Evolutionary conservation across 2,888 invertebrate species (phyloP).

Genomic region (Caenorhabditis doughertyi): DNA sequence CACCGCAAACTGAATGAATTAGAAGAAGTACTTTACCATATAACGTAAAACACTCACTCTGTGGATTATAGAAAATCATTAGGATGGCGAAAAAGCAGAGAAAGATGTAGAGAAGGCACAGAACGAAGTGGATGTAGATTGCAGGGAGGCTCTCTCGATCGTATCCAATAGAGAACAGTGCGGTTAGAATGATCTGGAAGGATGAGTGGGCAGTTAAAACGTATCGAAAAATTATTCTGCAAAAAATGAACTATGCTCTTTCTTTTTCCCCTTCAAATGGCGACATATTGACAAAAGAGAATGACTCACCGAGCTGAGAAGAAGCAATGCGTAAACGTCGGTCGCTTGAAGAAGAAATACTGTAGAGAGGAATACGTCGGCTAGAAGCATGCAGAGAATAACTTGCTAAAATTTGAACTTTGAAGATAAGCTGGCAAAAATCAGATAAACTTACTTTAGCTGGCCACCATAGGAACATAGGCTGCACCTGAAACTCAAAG

Average conservation of each 20-base stretch:
- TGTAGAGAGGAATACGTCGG: background rate
- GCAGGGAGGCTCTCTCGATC: constrained; percentile 6
- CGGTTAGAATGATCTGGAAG: constrained; percentile 22
- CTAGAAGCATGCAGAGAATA: background rate
- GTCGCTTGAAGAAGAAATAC: constrained; percentile 6
- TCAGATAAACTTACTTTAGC: constrained; percentile 9
- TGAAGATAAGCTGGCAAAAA: background rate
- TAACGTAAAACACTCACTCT: background rate
- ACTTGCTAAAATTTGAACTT: constrained; percentile 17
- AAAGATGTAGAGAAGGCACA: constrained; percentile 1
- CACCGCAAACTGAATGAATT: constrained; percentile 37
- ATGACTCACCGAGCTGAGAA: constrained; percentile 46
- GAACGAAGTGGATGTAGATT: constrained; percentile 27
- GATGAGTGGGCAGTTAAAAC: background rate
- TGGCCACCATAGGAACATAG: constrained; percentile 19
- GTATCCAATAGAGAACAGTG: constrained; percentile 20
- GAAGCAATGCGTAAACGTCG: background rate
- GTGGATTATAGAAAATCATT: background rate
- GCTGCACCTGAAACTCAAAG: constrained; percentile 23
- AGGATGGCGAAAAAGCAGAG: background rate
- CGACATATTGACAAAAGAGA: background rate
- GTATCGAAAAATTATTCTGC: background rate
- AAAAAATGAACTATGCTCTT: no score
- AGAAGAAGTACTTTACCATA: background rate
- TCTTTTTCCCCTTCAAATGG: no score